Evolutionary conservation across 2,888 invertebrate genomes (phyloP).

Genomic region (Drosophila ezoana): DNA sequence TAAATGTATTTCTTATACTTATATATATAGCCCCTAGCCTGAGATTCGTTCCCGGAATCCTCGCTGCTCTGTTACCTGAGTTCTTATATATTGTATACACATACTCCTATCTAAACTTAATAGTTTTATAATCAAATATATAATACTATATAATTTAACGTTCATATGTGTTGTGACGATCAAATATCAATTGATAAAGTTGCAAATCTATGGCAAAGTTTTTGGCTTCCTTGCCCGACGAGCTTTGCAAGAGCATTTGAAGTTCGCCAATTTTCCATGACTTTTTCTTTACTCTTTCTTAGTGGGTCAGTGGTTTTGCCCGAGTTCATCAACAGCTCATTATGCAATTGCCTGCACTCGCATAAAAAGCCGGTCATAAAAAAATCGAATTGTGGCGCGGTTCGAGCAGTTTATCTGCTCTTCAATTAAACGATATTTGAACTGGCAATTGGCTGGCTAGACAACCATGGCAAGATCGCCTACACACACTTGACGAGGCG

Average conservation of each 20-base stretch:
- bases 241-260: conserved; percentile 20
- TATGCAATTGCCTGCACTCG: conserved; percentile 61
- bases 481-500: conserved; percentile 26
- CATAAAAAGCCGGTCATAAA: conserved; percentile 54
- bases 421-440: conserved; percentile 70
- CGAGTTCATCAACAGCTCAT: conserved; percentile 52
- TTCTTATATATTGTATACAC: not conserved
- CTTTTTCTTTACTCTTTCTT: conserved; percentile 16
- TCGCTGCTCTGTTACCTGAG: no score
- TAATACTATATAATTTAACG: no score
- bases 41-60: no score
- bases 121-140: no score
- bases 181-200: no score
- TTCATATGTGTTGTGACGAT: no score
- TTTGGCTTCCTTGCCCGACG: no score
- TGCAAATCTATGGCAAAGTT: no score
- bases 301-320: conserved; percentile 66
- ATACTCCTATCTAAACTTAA: not conserved
- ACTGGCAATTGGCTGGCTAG: conserved; percentile 63
- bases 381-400: conserved; percentile 53
- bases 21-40: no score
- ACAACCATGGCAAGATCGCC: conserved; percentile 49
- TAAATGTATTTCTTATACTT: no score
- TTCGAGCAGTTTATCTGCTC: conserved; percentile 45
- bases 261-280: not conserved